These are phyloP conservation scores for Drosophila sproati DNA, from an alignment of 1,140 invertebrate genomes.

Conservation along the genomic window DNA sequence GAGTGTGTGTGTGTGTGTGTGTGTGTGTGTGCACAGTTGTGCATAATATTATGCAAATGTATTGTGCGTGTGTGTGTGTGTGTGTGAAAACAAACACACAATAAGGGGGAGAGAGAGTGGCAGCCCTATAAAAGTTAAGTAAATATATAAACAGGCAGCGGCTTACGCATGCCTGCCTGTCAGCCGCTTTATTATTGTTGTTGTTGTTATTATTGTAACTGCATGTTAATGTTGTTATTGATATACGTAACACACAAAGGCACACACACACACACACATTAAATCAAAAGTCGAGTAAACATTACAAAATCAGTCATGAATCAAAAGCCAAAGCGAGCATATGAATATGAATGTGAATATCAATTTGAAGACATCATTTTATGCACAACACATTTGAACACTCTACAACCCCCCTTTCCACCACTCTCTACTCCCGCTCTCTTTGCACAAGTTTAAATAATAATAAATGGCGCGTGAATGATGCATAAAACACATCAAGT, in stretches of 20 bases:
- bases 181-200: constrained; percentile 63
- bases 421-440: background rate
- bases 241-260: constrained; percentile 44
- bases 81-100: constrained; percentile 26
- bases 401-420: background rate
- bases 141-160: constrained; percentile 56
- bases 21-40: constrained; percentile 34
- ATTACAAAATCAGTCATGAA: constrained; percentile 76
- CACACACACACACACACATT: constrained; percentile 4
- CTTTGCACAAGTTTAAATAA: constrained; percentile 20
- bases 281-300: constrained; percentile 72
- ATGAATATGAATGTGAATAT: constrained; percentile 45
- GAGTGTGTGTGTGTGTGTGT: constrained; percentile 8
- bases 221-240: constrained; percentile 70
- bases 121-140: constrained; percentile 48
- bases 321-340: constrained; percentile 33
- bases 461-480: constrained; percentile 76
- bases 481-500: constrained; percentile 74
- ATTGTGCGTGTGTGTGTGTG: constrained; percentile 20
- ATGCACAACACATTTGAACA: constrained; percentile 1
- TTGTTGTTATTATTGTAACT: constrained; percentile 36
- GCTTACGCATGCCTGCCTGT: constrained; percentile 67
- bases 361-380: constrained; percentile 18
- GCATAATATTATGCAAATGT: constrained; percentile 59
- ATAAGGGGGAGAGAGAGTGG: constrained; percentile 5